phyloP scores from a whole-genome alignment of 2,888 invertebrate species.

The Punctoribates punctum region DNA sequence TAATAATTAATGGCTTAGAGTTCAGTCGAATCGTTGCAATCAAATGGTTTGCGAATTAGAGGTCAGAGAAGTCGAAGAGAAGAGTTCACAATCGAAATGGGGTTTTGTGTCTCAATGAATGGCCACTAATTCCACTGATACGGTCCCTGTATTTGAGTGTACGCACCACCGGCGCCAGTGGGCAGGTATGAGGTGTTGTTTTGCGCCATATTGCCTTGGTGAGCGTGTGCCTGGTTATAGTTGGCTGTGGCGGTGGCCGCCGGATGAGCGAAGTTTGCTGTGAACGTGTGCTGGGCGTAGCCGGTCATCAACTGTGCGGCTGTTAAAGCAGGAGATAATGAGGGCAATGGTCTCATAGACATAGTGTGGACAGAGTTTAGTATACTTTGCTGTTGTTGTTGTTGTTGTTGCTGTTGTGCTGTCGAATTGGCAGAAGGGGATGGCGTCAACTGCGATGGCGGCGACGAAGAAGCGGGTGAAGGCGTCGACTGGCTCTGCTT shows the following conservation, averaged over 20 bases:
- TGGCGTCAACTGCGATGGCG: not conserved
- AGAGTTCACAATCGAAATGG: not conserved
- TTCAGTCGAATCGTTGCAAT: constrained; percentile 17
- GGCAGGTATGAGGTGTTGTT: constrained; percentile 47
- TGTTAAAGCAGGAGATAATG: constrained; percentile 41
- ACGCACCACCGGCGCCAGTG: constrained; percentile 46
- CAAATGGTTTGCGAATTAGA: not conserved
- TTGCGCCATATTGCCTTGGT: constrained; percentile 40
- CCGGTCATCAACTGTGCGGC: constrained; percentile 45
- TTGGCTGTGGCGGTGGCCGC: constrained; percentile 45
- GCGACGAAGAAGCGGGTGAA: constrained; percentile 40
- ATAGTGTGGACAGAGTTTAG: constrained; percentile 6
- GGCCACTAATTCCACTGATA: constrained; percentile 47
- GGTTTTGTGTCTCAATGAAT: not conserved
- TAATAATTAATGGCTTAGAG: constrained; percentile 15
- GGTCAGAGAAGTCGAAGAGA: not conserved
- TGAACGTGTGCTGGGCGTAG: constrained; percentile 47
- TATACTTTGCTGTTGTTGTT: constrained; percentile 35
- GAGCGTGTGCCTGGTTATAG: constrained; percentile 47
- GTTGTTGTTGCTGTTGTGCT: not conserved
- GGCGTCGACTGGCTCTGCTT: constrained; percentile 37
- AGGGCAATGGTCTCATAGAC: constrained; percentile 32
- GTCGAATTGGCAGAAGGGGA: not conserved
- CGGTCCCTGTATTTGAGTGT: constrained; percentile 47
- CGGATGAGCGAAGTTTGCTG: constrained; percentile 47